These are phyloP conservation scores for Lingula anatina DNA, from an alignment of 2,888 invertebrate genomes.

Conservation along the genomic window DNA sequence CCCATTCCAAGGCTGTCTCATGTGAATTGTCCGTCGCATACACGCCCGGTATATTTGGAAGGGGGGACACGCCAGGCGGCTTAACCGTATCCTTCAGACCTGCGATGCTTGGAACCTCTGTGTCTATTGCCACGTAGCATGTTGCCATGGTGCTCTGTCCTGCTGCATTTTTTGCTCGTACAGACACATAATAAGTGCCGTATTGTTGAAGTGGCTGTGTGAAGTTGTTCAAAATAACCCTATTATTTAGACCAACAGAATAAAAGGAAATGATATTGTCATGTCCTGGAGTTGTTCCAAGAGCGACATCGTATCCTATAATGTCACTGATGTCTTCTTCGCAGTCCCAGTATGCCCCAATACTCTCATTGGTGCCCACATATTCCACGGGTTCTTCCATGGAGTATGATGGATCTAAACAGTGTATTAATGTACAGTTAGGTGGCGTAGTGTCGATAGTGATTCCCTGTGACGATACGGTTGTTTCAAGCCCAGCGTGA, in stretches of 20 bases:
- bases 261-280: neutral
- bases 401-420: slow-evolving; percentile 21
- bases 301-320: slow-evolving; percentile 9
- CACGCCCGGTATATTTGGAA: too few species aligned
- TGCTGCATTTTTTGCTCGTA: neutral
- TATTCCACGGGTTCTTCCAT: slow-evolving; percentile 17
- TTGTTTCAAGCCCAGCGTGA: slow-evolving; percentile 18
- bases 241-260: neutral
- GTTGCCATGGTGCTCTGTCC: neutral
- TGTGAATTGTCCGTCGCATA: neutral
- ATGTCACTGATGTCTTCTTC: slow-evolving; percentile 20
- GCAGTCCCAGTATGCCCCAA: slow-evolving; percentile 23
- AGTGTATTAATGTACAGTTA: slow-evolving; percentile 16
- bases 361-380: slow-evolving; percentile 20
- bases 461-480: slow-evolving; percentile 17
- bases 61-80: slow-evolving; percentile 8
- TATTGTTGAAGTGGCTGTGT: neutral
- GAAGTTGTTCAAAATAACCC: neutral
- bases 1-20: slow-evolving; percentile 10
- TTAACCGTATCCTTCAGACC: slow-evolving; percentile 1
- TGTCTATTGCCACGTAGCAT: neutral
- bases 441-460: slow-evolving; percentile 24
- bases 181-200: neutral
- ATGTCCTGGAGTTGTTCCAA: slow-evolving; percentile 11
- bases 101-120: neutral